Evolutionary conservation across 2,113 vertebrate genomes (phyloP).

Genomic region (Campylomormyrus tamandua): DNA sequence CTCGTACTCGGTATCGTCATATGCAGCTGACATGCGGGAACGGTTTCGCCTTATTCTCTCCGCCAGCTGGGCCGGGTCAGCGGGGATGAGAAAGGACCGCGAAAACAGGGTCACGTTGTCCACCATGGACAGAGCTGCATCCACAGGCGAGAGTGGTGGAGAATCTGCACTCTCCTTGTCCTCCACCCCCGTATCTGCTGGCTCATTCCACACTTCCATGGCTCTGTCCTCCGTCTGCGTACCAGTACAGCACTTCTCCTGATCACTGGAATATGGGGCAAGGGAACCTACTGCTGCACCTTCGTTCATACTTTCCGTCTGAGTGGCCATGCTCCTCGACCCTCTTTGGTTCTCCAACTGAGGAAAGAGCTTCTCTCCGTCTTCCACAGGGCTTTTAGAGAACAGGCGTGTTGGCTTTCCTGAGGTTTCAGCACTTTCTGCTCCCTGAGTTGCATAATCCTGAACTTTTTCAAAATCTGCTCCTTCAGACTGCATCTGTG

Average conservation of each 20-base stretch:
- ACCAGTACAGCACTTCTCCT: conserved; percentile 23
- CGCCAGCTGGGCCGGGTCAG: conserved; percentile 59
- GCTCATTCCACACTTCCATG: conserved; percentile 1
- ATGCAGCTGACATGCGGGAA: conserved; percentile 62
- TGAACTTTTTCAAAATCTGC: neutral
- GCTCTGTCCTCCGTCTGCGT: conserved; percentile 43
- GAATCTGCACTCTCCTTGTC: conserved; percentile 29
- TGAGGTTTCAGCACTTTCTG: neutral
- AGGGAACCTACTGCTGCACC: neutral
- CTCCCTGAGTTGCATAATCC: neutral
- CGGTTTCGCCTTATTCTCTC: conserved; percentile 60
- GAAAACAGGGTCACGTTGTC: conserved; percentile 37
- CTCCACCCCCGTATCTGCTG: conserved; percentile 18
- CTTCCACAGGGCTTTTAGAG: neutral
- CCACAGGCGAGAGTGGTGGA: conserved; percentile 27
- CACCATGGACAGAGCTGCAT: neutral
- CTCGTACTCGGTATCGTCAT: conserved; percentile 68
- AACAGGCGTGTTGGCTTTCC: neutral
- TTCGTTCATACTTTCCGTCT: conserved; percentile 43
- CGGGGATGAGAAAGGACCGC: conserved; percentile 55
- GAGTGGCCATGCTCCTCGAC: conserved; percentile 44
- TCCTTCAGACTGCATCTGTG: neutral
- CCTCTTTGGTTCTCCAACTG: neutral
- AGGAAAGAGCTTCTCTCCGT: neutral
- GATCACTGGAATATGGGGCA: neutral